Percentiles rank a stretch among this genome's conserved stretches.
phyloP scores from a whole-genome alignment of 1,140 invertebrate genomes.

The Alviniconcha marisindica region DNA sequence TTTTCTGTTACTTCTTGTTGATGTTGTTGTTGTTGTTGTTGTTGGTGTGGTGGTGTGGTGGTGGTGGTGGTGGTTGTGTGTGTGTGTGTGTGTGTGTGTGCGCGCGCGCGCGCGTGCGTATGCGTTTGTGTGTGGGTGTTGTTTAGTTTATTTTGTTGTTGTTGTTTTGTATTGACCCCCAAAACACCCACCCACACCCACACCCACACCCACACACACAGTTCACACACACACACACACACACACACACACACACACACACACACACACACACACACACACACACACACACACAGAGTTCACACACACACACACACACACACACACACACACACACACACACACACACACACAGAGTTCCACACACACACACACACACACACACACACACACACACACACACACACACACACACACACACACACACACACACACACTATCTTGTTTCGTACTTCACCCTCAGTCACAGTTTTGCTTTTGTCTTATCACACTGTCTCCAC shows the following conservation, averaged over 20 bases:
- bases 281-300: background rate
- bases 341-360: background rate
- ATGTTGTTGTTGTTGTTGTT: too few species aligned
- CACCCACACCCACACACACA: too few species aligned
- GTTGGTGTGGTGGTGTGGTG: too few species aligned
- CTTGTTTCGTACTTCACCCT: too few species aligned
- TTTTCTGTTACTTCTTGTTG: too few species aligned
- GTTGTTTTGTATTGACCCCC: too few species aligned
- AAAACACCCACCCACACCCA: too few species aligned
- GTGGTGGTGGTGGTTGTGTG: background rate
- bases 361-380: too few species aligned
- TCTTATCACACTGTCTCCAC: too few species aligned
- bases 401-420: background rate
- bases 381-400: background rate
- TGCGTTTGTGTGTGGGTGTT: background rate
- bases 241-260: background rate
- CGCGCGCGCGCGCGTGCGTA: background rate
- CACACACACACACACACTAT: background rate
- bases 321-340: background rate
- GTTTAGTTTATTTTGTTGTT: background rate
- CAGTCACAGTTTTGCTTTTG: too few species aligned
- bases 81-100: background rate
- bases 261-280: background rate
- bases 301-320: background rate
- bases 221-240: background rate